phyloP scores from a whole-genome alignment of 92 coral and sea anemone genomes.

The Palythoa grandis region DNA sequence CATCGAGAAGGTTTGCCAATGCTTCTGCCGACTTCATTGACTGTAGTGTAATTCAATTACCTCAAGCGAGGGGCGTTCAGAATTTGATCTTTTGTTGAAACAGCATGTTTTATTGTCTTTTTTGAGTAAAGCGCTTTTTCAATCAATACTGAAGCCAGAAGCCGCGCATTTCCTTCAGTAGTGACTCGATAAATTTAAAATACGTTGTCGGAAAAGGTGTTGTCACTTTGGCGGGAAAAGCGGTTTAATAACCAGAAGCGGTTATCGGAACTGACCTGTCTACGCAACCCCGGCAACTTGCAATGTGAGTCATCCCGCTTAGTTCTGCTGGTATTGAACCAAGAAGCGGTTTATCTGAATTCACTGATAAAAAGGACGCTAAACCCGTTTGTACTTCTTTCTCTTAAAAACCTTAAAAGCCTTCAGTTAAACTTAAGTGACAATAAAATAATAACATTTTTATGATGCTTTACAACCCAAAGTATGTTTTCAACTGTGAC shows the following conservation, averaged over 20 bases:
- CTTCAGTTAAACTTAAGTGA: too few species aligned
- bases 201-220: constrained; percentile 10
- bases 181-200: neutral
- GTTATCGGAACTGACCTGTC: neutral
- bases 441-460: too few species aligned
- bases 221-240: neutral
- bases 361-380: neutral
- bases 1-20: neutral
- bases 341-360: neutral
- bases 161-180: neutral
- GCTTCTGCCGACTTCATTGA: neutral
- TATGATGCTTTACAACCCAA: too few species aligned
- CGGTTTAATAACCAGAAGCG: neutral
- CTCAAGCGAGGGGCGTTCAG: too few species aligned
- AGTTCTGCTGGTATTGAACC: neutral
- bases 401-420: too few species aligned
- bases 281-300: neutral
- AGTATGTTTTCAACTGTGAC: too few species aligned
- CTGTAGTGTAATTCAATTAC: neutral
- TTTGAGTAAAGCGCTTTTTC: neutral
- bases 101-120: neutral
- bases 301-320: neutral
- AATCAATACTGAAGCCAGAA: neutral
- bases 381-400: neutral
- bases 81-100: neutral